Evolutionary conservation across 2,888 invertebrate genomes (phyloP), one percentile per base, ranked within the genome.

Genomic region (Scaptomyza cyrtandrae): DNA sequence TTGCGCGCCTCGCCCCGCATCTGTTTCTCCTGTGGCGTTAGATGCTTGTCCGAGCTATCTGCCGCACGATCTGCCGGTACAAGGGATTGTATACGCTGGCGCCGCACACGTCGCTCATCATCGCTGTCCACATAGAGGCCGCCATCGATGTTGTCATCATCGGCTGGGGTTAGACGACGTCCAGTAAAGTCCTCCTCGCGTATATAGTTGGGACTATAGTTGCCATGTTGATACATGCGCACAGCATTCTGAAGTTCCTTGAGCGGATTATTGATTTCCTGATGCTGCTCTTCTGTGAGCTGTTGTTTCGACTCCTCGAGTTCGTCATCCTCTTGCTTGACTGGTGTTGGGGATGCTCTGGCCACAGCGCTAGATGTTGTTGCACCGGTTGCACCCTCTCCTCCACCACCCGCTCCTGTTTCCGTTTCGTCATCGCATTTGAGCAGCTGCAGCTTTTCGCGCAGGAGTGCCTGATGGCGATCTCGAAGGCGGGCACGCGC

Each of bases 401-500:
- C 49, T 1, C n/a, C n/a, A n/a, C n/a, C n/a, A n/a, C n/a, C n/a
- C n/a, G 44, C 89, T 24, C 24, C 57, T 6, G 45, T 1, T 1
- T 24, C 62, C 1, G 56, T 94, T 0, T 95, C 96, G 91, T 96
- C 96, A 90, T 98, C 97, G 60, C 96, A 96, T 92, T 98, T 98
- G 14, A 99, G 93, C 80, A 97, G 94, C 91, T 96, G 95, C 85
- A 99, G 93, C 93, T 99, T 99, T 88, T 96, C 95, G 55, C 96
- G 94, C 74, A 99, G 93, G 92, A 97, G 97, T 75, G 95, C 95
- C 92, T 98, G 97, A 93, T 99, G 99, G 0, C 97, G 94, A 92
- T 99, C 99, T 58, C 97, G 93, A 11, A 99, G 94, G 35, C 99
- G 94, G 0, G 98, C 98, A 84, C 98, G 94, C 0, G 98, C 97